phyloP scores from a whole-genome alignment of 2,888 invertebrate species.

The Folsomia candida region DNA sequence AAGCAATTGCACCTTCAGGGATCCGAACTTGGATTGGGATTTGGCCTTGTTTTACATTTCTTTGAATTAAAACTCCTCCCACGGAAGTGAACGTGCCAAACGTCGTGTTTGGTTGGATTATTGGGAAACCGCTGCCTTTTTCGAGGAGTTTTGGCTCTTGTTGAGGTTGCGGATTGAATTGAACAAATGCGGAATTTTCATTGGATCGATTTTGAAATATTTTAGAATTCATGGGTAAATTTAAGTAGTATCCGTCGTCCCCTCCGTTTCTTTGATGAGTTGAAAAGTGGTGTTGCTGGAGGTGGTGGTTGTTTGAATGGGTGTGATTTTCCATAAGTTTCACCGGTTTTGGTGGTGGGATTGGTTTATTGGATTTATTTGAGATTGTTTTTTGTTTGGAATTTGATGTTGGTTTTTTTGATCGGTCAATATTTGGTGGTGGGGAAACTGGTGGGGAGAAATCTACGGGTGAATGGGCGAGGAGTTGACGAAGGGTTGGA shows the following conservation, averaged over 20 bases:
- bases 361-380: too few relatives aligned
- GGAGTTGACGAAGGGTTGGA: background rate
- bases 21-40: conserved; percentile 33
- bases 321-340: too few relatives aligned
- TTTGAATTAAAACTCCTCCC: conserved; percentile 25
- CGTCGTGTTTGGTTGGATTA: background rate
- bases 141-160: too few relatives aligned
- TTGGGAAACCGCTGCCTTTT: too few relatives aligned
- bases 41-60: background rate
- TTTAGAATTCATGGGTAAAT: conserved; percentile 11
- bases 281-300: too few relatives aligned
- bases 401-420: conserved; percentile 66
- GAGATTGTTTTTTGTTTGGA: too few relatives aligned
- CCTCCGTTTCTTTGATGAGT: background rate
- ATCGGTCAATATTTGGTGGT: conserved; percentile 78
- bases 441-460: conserved; percentile 53
- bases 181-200: conserved; percentile 18
- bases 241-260: background rate
- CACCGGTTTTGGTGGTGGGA: conserved; percentile 89
- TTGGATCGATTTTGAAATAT: conserved; percentile 22
- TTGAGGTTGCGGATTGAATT: background rate
- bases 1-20: conserved; percentile 26
- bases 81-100: conserved; percentile 23
- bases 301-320: too few relatives aligned
- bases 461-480: background rate